Evolutionary conservation across 2,888 invertebrate genomes (phyloP).

Genomic region (Chrysina gloriosa): DNA sequence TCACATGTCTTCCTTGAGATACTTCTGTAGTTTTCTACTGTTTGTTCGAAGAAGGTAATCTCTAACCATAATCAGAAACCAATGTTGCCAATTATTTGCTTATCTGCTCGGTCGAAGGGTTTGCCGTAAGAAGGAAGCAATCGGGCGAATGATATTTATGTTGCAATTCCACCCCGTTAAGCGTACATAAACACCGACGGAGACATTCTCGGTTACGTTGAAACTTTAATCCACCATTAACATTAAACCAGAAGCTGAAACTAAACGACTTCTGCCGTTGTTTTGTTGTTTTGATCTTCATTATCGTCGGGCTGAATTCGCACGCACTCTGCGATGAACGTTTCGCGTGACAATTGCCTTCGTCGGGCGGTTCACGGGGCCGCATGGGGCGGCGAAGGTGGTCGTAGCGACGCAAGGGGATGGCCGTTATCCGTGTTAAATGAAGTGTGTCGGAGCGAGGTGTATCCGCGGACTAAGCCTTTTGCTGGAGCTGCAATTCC

Average conservation of each 20-base stretch:
- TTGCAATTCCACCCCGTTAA: slow-evolving; percentile 37
- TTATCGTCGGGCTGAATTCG: slow-evolving; percentile 61
- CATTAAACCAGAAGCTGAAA: slow-evolving; percentile 56
- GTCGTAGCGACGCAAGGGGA: slow-evolving; percentile 62
- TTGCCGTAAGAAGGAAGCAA: slow-evolving; percentile 26
- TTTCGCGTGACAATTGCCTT: slow-evolving; percentile 56
- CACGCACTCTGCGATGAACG: slow-evolving; percentile 62
- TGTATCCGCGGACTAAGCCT: slow-evolving; percentile 64
- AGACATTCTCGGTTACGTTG: slow-evolving; percentile 42
- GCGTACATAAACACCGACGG: slow-evolving; percentile 37
- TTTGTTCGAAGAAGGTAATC: neutral
- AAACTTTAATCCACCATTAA: slow-evolving; percentile 49
- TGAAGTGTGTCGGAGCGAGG: slow-evolving; percentile 64
- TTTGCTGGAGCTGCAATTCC: slow-evolving; percentile 63
- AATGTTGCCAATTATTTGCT: neutral
- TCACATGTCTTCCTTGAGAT: no score
- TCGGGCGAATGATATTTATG: slow-evolving; percentile 36
- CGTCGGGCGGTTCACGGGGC: slow-evolving; percentile 30
- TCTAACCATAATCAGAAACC: no score
- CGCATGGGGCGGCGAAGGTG: slow-evolving; percentile 6
- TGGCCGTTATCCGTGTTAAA: slow-evolving; percentile 67
- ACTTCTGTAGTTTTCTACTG: neutral
- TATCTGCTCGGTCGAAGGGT: neutral
- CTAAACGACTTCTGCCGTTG: slow-evolving; percentile 56
- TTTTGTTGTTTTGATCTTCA: slow-evolving; percentile 61